Base-by-base conservation (phyloP, 2,113 vertebrate genomes). In the Laticauda colubrina region DNA sequence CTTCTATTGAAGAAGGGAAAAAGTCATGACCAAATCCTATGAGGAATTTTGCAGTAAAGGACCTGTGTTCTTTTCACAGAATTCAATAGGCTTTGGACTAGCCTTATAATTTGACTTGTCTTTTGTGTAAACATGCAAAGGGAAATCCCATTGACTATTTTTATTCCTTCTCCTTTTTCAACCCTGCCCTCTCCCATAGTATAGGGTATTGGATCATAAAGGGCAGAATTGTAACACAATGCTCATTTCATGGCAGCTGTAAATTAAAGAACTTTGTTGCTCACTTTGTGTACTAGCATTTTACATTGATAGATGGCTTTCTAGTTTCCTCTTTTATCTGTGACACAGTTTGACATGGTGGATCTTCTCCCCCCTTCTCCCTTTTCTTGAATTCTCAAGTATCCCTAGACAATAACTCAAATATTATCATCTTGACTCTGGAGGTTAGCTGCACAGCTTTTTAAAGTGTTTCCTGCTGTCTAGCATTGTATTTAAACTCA, bases 401-500 rank as follows among this genome's bases (percentile, higher is more conserved):
- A 96, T 97, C 95, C 96, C 91, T 90, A 94, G 94, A 94, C 96
- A 97, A 96, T 96, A 96, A 97, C 94, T 96, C 97, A 95, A 96
- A 96, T 95, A 95, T 92, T 96, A 95, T 89, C 94, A 85, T 96
- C 93, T 94, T 93, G 95, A 97, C 96, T 97, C 97, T 97, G 96
- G 94, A 94, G 96, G 90, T 94, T 96, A 96, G 96, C 95, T 94
- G 94, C 94, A 94, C 93, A 94, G 93, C 89, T 95, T 94, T 95
- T 95, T 97, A 94, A 97, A 95, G 0, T 56, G 93, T 96, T 97
- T 81, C 96, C 91, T 95, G 92, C 93, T 95, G 95, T 96, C 75
- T 85, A 94, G 75, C 86, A 93, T 87, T 92, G 93, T 96, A 96
- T 64, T 34, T 57, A 59, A 95, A 93, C 94, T 95, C 91, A 96